Conservation (phyloP, 1,140 invertebrate species). For the Drosophila rhopaloa region DNA sequence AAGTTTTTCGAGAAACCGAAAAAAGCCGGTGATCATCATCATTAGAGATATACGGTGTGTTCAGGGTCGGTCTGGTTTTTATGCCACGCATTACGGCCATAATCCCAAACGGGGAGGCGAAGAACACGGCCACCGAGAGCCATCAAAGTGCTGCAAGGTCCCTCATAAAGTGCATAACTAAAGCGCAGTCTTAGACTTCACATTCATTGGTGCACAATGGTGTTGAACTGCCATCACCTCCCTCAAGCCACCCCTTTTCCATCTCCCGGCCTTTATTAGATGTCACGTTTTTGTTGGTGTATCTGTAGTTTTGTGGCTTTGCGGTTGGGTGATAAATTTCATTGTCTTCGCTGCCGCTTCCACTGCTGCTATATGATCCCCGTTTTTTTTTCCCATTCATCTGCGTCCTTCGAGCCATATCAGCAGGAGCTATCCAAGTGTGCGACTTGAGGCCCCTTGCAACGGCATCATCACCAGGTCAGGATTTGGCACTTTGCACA, state of each 20-base stretch:
- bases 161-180: slow-evolving; percentile 57
- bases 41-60: slow-evolving; percentile 44
- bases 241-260: neutral
- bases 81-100: slow-evolving; percentile 44
- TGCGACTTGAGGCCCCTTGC: slow-evolving; percentile 37
- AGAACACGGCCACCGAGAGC: slow-evolving; percentile 33
- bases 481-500: slow-evolving; percentile 19
- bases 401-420: slow-evolving; percentile 49
- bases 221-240: neutral
- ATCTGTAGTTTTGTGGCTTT: slow-evolving; percentile 54
- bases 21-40: slow-evolving; percentile 45
- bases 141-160: slow-evolving; percentile 53
- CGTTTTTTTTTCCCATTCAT: slow-evolving; percentile 40
- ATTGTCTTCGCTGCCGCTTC: slow-evolving; percentile 42
- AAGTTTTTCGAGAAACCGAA: slow-evolving; percentile 46
- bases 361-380: slow-evolving; percentile 17
- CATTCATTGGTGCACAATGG: slow-evolving; percentile 56
- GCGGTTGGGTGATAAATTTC: slow-evolving; percentile 72
- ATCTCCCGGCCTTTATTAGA: slow-evolving; percentile 52
- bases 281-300: slow-evolving; percentile 51
- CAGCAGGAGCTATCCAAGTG: slow-evolving; percentile 36
- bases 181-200: slow-evolving; percentile 50
- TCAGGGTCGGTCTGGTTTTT: slow-evolving; percentile 32
- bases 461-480: slow-evolving; percentile 2
- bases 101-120: slow-evolving; percentile 24